These are phyloP conservation scores for Salmo trutta DNA, from an alignment of 2,797 vertebrate genomes.

Conservation along the genomic window DNA sequence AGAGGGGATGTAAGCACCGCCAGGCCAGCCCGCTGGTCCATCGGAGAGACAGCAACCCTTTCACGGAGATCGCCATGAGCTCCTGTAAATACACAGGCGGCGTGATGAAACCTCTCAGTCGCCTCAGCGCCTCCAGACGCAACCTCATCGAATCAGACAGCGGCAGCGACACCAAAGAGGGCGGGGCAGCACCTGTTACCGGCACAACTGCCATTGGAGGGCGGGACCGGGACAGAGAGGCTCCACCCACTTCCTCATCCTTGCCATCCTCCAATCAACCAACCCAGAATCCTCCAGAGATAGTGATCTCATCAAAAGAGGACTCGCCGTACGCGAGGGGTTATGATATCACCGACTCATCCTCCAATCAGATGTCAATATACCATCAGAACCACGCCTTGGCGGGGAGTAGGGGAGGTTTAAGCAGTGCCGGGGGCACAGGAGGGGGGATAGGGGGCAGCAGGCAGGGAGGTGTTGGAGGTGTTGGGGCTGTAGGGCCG, in stretches of 20 bases:
- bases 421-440: constrained; percentile 44
- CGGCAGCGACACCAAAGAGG: constrained; percentile 82
- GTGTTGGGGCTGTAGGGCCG: constrained; percentile 37
- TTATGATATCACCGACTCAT: constrained; percentile 80
- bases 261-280: constrained; percentile 64
- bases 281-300: constrained; percentile 79
- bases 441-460: constrained; percentile 52
- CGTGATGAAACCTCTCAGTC: constrained; percentile 96
- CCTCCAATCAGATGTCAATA: constrained; percentile 86
- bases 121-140: constrained; percentile 92
- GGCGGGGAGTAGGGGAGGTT: constrained; percentile 73
- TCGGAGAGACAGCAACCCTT: constrained; percentile 96
- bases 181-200: constrained; percentile 64
- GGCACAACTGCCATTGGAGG: constrained; percentile 57
- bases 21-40: constrained; percentile 94
- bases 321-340: constrained; percentile 82
- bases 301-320: constrained; percentile 83
- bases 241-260: constrained; percentile 66
- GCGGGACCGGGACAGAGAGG: constrained; percentile 74
- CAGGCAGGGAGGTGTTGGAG: constrained; percentile 58
- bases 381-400: constrained; percentile 81
- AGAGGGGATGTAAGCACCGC: constrained; percentile 83
- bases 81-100: constrained; percentile 97
- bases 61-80: constrained; percentile 99
- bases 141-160: constrained; percentile 92